phyloP scores from a whole-genome alignment of 1,140 invertebrate genomes.

The Sycophila sp. region DNA sequence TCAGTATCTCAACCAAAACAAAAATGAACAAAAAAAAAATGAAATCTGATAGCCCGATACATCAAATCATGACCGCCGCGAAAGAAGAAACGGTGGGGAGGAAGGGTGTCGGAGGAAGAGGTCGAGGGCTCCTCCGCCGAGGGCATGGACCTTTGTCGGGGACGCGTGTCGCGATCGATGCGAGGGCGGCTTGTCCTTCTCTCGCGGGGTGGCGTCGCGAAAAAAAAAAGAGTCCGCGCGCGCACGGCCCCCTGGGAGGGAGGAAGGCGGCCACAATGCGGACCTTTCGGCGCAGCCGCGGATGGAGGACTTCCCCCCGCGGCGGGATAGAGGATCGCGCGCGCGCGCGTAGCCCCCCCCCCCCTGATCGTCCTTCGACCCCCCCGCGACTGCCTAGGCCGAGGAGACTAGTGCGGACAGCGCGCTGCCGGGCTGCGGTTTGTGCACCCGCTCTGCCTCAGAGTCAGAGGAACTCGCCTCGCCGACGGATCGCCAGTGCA shows the following conservation, averaged over 20 bases:
- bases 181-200: no score
- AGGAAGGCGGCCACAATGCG: not conserved
- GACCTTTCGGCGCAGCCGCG: not conserved
- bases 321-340: no score
- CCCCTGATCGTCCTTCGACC: not conserved
- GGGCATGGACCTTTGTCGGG: slow-evolving; percentile 8
- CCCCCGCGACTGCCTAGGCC: not conserved
- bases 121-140: not conserved
- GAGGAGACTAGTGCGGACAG: not conserved
- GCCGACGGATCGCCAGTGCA: no score
- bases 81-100: not conserved
- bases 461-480: no score
- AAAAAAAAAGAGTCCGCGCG: not conserved
- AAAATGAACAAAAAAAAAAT: no score
- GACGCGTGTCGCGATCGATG: not conserved
- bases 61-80: no score
- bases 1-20: no score
- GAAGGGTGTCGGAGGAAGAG: not conserved
- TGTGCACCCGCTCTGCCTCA: not conserved
- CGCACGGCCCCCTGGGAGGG: not conserved
- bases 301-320: no score
- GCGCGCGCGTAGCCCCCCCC: not conserved
- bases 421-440: not conserved
- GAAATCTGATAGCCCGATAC: no score
- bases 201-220: not conserved